Evolutionary conservation across 2,113 vertebrate genomes (phyloP), one percentile per base, ranked within the genome.

Genomic region (Phylloscopus trochiloides): DNA sequence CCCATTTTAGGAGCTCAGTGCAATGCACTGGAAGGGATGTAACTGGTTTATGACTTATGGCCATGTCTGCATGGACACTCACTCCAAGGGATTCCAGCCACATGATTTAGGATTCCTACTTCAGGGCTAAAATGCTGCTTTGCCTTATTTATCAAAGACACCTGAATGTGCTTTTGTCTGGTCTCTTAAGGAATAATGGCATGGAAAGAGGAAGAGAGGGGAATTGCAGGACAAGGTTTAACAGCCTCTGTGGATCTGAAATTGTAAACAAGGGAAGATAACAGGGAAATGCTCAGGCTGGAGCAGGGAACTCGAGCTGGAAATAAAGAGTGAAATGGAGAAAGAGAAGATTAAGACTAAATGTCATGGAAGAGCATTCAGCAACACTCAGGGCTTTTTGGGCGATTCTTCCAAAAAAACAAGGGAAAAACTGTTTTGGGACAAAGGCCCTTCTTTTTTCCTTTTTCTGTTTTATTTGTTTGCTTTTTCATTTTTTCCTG

Each of bases 341-440:
- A 84, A 80, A 74, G 45, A 38, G 77, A 40, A 93, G 76, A 87
- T 78, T 70, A 82, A 58, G 91, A 61, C 62, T 90, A 75, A 95
- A 95, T 79, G 78, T 82, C 77, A 36, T 61, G 84, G 75, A 90
- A 54, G 91, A 91, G 70, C 52, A 25, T 89, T 84, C 94, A 86
- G 72, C 61, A 86, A 16, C 71, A 57, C 50, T 59, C 7, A 3
- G 65, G 83, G 38, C 5, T 62, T 83, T 88, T 92, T 26, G 10
- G 11, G 51, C 40, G 71, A 16, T 32, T 86, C 82, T 95, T 94
- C 92, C 76, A 84, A 63, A 67, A 83, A 95, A 91, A 65, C 72
- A 86, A 59, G 75, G 71, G 31, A 22, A 70, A 91, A 93, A 16
- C 7, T 32, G 3, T 17, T 66, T 54, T 25, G 55, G 34, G 91